A percentile compares a stretch with the other conserved stretches of the same genome.
These are phyloP conservation scores for Momotus momota DNA, from an alignment of 2,797 vertebrate species.

Conservation along the genomic window DNA sequence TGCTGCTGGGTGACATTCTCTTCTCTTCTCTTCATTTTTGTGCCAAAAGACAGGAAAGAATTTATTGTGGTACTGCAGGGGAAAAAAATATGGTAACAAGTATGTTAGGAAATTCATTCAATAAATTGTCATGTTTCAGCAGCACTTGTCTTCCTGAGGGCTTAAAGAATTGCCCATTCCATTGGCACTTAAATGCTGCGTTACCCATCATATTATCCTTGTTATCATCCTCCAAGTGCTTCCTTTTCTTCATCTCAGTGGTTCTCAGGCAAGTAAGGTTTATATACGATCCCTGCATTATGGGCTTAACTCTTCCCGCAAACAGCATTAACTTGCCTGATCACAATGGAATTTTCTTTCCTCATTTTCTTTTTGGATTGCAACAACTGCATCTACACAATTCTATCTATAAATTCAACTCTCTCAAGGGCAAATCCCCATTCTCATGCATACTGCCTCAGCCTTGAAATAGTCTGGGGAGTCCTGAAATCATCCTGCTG, in stretches of 20 bases:
- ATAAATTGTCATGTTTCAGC: constrained; percentile 23
- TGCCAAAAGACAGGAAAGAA: not conserved
- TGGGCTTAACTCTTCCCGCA: not conserved
- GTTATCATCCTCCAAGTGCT: constrained; percentile 23
- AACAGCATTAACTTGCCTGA: not conserved
- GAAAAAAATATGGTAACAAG: not conserved
- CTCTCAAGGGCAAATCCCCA: not conserved
- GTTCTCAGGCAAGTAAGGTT: not conserved
- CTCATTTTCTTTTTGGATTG: not conserved
- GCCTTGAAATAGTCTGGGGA: not conserved
- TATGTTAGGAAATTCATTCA: not conserved
- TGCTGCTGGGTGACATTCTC: not conserved
- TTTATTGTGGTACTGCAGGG: not conserved
- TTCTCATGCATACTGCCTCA: not conserved
- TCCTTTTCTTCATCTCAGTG: constrained; percentile 1
- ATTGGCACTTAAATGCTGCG: not conserved
- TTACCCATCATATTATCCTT: constrained; percentile 31
- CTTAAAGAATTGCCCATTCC: constrained; percentile 27
- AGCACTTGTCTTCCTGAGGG: constrained; percentile 38
- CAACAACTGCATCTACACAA: not conserved
- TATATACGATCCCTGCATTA: not conserved
- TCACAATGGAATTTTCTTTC: not conserved
- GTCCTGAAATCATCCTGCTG: not conserved
- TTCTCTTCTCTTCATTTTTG: not conserved
- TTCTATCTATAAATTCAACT: not conserved